Percentiles rank a stretch among this genome's conserved stretches.
Evolutionary conservation across 1,140 invertebrate genomes (phyloP).

Genomic region (Ladona fulva): DNA sequence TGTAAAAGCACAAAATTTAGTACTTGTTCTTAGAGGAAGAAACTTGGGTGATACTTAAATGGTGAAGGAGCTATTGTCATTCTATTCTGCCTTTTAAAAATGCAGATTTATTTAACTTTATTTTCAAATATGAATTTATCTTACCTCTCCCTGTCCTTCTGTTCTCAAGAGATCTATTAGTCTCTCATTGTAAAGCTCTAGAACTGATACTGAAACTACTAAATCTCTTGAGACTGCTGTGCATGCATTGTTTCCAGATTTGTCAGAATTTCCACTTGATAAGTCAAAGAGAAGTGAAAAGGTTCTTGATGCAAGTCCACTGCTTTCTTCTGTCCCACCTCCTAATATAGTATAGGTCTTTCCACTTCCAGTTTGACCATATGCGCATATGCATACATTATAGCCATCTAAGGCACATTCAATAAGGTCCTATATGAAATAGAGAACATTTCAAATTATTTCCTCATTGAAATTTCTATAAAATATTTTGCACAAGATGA

Average conservation of each 20-base stretch:
- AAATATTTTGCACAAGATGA: too few relatives aligned
- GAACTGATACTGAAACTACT: conserved; percentile 27
- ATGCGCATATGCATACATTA: conserved; percentile 58
- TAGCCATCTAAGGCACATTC: conserved; percentile 52
- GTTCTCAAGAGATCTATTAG: conserved; percentile 29
- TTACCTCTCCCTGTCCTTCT: conserved; percentile 13
- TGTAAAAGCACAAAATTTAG: too few relatives aligned
- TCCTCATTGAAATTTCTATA: too few relatives aligned
- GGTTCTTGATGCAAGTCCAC: conserved; percentile 29
- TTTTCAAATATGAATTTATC: too few relatives aligned
- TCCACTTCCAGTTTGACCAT: conserved; percentile 54
- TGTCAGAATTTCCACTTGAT: conserved; percentile 22
- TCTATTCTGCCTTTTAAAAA: too few relatives aligned
- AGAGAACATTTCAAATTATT: background rate
- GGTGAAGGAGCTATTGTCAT: too few relatives aligned
- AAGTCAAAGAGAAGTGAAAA: conserved; percentile 28
- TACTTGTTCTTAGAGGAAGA: too few relatives aligned
- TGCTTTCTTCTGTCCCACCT: conserved; percentile 22
- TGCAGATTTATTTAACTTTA: background rate
- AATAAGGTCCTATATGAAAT: conserved; percentile 33
- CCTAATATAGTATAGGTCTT: conserved; percentile 43
- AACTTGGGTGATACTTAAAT: too few relatives aligned
- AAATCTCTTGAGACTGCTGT: background rate
- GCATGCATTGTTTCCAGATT: conserved; percentile 19
- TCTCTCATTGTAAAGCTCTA: conserved; percentile 31